Evolutionary conservation across 2,113 vertebrate species (phyloP).

Genomic region (Melozone crissalis): DNA sequence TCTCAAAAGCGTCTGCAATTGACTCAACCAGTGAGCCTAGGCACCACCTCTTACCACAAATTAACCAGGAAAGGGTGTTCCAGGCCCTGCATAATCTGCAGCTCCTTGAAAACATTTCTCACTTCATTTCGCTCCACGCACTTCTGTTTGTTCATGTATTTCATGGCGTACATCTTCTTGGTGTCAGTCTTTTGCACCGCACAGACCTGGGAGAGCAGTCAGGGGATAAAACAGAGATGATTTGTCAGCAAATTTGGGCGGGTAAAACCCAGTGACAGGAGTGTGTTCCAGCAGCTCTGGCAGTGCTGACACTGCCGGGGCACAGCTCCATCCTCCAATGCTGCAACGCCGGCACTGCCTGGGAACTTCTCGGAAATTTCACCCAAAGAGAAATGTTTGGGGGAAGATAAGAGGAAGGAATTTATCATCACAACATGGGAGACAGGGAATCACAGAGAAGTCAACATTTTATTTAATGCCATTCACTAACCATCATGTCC

Average conservation of each 20-base stretch:
- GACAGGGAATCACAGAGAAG: background rate
- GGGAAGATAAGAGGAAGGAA: background rate
- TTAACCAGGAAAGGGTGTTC: conserved; percentile 97
- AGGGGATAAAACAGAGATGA: background rate
- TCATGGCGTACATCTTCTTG: conserved; percentile 99
- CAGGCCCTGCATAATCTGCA: conserved; percentile 97
- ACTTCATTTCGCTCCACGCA: conserved; percentile 97
- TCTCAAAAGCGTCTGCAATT: background rate
- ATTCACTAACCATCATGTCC: background rate
- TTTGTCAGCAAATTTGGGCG: background rate
- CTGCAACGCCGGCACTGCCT: background rate
- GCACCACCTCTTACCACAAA: conserved; percentile 83
- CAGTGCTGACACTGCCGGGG: background rate
- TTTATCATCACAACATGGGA: background rate
- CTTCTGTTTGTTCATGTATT: conserved; percentile 98
- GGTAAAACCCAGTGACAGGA: accelerated
- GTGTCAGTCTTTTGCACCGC: conserved; percentile 98
- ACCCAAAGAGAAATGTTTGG: background rate
- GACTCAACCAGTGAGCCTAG: background rate
- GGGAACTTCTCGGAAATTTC: background rate
- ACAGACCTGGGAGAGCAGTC: conserved; percentile 81
- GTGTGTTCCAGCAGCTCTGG: background rate
- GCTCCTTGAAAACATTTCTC: conserved; percentile 94
- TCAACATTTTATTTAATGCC: background rate
- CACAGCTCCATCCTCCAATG: background rate